Evolutionary conservation across 2,888 invertebrate species (phyloP), one percentile per base, ranked within the genome.

Genomic region (Scaptomyza tumidula): DNA sequence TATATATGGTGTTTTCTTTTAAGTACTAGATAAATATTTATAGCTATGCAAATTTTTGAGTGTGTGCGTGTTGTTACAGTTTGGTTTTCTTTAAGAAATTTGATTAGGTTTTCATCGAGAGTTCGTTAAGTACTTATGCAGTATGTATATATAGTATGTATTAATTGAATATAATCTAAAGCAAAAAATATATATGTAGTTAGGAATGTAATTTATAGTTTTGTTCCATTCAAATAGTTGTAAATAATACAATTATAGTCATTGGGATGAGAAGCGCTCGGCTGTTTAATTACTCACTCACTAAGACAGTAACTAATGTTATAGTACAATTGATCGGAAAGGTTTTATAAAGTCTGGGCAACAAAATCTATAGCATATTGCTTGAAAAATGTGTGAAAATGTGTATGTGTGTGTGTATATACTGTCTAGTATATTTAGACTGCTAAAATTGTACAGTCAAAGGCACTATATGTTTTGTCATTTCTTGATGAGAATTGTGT

Each of bases 401-500:
- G 50, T 43, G 10, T 53, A n/a, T 63, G 19, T 55, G 3, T 48
- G 14, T 56, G 48, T 59, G 39, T 60, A 41, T 68, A 54, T 50
- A 65, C 58, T 49, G 53, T 78, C 65, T 62, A 67, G 60, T 69
- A 41, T 67, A 70, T 67, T 59, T 35, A 55, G 70, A 76, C 77
- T 77, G 68, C 67, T 41, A 46, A 53, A 55, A 45, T 13, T 59
- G 45, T 58, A 69, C 79, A 89, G 86, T 88, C 80, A 80, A 88
- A 88, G 88, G 88, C 88, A 88, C 88, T 88, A 72, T 89, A 88
- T 35, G 19, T 50, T 84, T 62, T 77, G 67, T 84, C 66, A 62
- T 65, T 68, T 53, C 35, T 29, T 31, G n/a, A 49, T 63, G 72
- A 39, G 46, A 48, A 50, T 24, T 37, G 50, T 65, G 79, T 77